Evolutionary conservation across 2,888 invertebrate species (phyloP), one percentile per base, ranked within the genome.

Genomic region (Oscheius sp.): DNA sequence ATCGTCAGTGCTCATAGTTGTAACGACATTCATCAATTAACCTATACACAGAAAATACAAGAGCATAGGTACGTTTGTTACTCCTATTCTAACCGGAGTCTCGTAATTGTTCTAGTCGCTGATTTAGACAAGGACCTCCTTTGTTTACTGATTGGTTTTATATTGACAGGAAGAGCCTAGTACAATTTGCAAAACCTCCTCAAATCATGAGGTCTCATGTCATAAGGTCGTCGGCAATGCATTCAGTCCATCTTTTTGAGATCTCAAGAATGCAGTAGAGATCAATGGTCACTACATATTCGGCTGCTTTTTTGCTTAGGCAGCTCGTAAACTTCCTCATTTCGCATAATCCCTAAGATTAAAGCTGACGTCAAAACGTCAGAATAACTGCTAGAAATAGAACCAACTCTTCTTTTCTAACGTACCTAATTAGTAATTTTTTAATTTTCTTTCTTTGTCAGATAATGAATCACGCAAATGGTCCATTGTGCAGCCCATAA

Each of bases 31-130:
- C 32, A n/a, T n/a, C 64, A 36, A 24, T 24, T 50, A 28, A 51
- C 38, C 30, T 38, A 54, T 26, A 36, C 28, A 17, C 26, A 51
- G 28, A 64, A 54, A 30, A 28, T 51, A 12, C 51, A 64, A 49
- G 64, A 64, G 32, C 54, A 64, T 30, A 50, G 64, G 64, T 64
- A 26, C n/a, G 59, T 44, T 41, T 9, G 50, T 50, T 26, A 47
- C 28, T 12, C 50, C 28, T 24, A 22, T 26, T 50, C 28, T 54
- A 1, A 32, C 20, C 17, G 5, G 54, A n/a, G 17, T n/a, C n/a
- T n/a, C n/a, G n/a, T 33, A 54, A 54, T 54, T 54, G 54, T 54
- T 54, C 20, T 54, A 9, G 33, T 5, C 30, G 22, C 47, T 47
- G 47, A 24, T 47, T 47, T 47, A 47, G 47, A 47, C 47, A 47